These are phyloP conservation scores for Malurus elegans DNA, from an alignment of 2,113 vertebrate genomes.

Conservation along the genomic window DNA sequence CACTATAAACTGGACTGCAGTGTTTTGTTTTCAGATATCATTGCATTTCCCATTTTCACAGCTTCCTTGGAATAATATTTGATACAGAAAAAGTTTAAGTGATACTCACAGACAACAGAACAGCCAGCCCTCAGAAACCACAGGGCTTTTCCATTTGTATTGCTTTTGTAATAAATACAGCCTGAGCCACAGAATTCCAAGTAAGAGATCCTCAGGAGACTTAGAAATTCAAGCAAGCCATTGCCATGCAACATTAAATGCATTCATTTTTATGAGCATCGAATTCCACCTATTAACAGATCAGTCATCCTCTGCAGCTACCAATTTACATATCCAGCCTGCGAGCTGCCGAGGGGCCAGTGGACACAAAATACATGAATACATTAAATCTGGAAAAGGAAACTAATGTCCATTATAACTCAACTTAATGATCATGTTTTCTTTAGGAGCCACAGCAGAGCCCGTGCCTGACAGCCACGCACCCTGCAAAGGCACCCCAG, in stretches of 20 bases:
- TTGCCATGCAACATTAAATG: not conserved
- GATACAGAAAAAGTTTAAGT: not conserved
- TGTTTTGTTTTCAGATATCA: not conserved
- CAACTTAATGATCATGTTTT: not conserved
- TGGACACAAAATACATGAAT: not conserved
- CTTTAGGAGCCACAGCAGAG: not conserved
- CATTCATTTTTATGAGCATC: conserved; percentile 31
- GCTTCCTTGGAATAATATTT: conserved; percentile 16
- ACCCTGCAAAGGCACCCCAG: not conserved
- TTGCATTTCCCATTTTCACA: not conserved
- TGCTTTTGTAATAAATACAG: conserved; percentile 25
- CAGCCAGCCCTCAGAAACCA: not conserved
- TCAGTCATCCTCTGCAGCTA: conserved; percentile 18
- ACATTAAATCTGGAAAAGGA: conserved; percentile 12
- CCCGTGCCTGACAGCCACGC: not conserved
- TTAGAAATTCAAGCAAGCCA: conserved; percentile 16
- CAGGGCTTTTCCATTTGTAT: not conserved
- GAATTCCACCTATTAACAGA: conserved; percentile 32
- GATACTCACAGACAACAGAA: not conserved
- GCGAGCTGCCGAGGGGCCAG: conserved; percentile 6
- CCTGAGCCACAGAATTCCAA: not conserved
- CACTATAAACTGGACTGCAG: not conserved
- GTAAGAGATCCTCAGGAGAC: not conserved
- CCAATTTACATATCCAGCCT: conserved; percentile 38
- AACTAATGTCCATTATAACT: not conserved